Conservation (phyloP, 2,888 invertebrate genomes). For the Dicycla oo region DNA sequence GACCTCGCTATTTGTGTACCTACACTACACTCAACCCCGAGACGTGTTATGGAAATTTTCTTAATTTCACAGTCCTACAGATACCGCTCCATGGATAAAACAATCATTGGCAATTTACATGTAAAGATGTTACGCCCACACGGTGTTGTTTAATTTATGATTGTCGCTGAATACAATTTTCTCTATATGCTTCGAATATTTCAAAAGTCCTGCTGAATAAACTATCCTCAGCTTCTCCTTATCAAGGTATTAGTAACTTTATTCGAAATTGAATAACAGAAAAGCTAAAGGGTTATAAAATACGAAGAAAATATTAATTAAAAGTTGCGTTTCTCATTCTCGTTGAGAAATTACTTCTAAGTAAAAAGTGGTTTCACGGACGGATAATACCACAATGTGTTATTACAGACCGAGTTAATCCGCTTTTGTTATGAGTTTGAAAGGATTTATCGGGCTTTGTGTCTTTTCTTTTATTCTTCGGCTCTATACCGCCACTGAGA, state of each 20-base stretch:
- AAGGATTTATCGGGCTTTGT: conserved; percentile 77
- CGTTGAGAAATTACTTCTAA: conserved; percentile 70
- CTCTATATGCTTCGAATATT: neutral
- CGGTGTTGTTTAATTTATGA: conserved; percentile 21
- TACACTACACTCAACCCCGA: conserved; percentile 59
- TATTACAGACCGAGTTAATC: conserved; percentile 82
- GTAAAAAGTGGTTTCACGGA: conserved; percentile 73
- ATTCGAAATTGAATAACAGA: conserved; percentile 54
- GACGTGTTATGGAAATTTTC: conserved; percentile 63
- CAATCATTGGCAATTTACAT: conserved; percentile 53
- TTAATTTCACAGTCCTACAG: conserved; percentile 55
- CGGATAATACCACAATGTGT: conserved; percentile 78
- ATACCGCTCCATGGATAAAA: conserved; percentile 28
- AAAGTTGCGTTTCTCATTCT: conserved; percentile 65
- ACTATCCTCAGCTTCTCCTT: neutral
- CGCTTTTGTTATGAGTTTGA: conserved; percentile 82
- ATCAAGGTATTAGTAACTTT: conserved; percentile 35
- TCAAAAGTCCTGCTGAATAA: neutral
- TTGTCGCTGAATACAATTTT: neutral
- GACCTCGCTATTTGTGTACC: conserved; percentile 68
- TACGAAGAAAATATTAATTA: conserved; percentile 70
- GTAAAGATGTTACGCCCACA: conserved; percentile 27
- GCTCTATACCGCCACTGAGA: conserved; percentile 71
- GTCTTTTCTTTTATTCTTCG: conserved; percentile 73
- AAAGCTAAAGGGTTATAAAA: conserved; percentile 59